Conservation (phyloP, 2,888 invertebrate genomes). For the Junonia oenone region DNA sequence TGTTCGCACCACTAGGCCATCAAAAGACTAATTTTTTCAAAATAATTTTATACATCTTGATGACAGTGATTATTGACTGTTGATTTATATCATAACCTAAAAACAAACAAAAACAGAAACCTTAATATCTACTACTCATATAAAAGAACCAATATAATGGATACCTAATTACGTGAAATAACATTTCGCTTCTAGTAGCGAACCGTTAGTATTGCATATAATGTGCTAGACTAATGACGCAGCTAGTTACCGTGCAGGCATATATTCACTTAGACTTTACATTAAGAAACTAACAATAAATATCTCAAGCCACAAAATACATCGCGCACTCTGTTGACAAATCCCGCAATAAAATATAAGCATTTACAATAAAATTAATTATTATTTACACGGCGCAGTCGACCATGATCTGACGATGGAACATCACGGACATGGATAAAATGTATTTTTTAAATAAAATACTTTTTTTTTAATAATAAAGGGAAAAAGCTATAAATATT, state of each 20-base stretch:
- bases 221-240: constrained; percentile 22
- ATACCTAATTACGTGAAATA: not conserved
- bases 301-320: constrained; percentile 73
- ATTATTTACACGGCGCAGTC: constrained; percentile 77
- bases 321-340: constrained; percentile 78
- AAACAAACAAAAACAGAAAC: too few relatives aligned
- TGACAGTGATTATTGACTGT: not conserved
- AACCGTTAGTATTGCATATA: constrained; percentile 13
- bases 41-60: not conserved
- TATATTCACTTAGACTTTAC: constrained; percentile 60
- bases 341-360: constrained; percentile 80
- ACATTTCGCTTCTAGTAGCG: not conserved
- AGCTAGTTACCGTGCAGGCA: constrained; percentile 40
- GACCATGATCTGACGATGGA: constrained; percentile 48
- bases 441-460: not conserved
- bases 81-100: not conserved
- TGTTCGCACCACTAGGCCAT: too few relatives aligned
- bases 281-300: constrained; percentile 73
- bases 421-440: constrained; percentile 43
- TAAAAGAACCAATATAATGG: not conserved
- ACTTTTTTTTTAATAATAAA: too few relatives aligned
- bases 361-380: constrained; percentile 81
- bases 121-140: too few relatives aligned
- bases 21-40: not conserved
- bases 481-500: too few relatives aligned